Base-by-base conservation (phyloP, 2,113 vertebrate species). In the Scortum barcoo region DNA sequence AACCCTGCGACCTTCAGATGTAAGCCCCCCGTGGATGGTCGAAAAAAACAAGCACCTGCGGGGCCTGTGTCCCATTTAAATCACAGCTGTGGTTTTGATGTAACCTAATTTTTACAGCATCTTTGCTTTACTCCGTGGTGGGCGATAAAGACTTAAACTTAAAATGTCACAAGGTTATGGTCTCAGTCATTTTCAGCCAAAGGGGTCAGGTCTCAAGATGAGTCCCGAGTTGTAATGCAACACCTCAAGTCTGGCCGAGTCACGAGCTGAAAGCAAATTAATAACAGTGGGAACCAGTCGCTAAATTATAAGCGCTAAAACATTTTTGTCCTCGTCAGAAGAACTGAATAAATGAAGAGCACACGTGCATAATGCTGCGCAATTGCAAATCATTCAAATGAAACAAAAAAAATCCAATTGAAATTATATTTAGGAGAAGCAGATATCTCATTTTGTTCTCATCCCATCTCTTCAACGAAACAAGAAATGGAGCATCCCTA, bases 341-440 rank as follows among this genome's bases (percentile, higher is more conserved):
- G 13, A 54, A 40, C 48, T 50, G 74, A 75, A 58, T 13, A 85
- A 75, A 54, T 50, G 30, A 69, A 76, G 48, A 63, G 42, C 11
- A 56, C 56, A 6, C 38, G 16, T n/a, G 42, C 26, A 48, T 40
- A 69, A 89, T 20, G 20, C n/a, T 4, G n/a, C 33, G 57, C 22
- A 14, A 68, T 68, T 72, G 38, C 24, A 72, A 89, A 72, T 17
- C 61, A 28, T 1, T 73, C 20, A 77, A 36, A 46, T 24, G 71
- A 19, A 86, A 81, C 65, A 30, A 86, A 36, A 78, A 72, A 67
- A 85, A 67, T 83, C 69, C 53, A 65, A 70, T n/a, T 69, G 62
- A 83, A 81, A 83, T 63, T 38, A 33, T 28, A 57, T 85, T 84
- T 1, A 53, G 17, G 30, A 61, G 44, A 1, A 17, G 22, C 3